Conservation (phyloP, 30 jellyfish, hydroid and myxozoan genomes). For the Pseudorhiza aurosa region DNA sequence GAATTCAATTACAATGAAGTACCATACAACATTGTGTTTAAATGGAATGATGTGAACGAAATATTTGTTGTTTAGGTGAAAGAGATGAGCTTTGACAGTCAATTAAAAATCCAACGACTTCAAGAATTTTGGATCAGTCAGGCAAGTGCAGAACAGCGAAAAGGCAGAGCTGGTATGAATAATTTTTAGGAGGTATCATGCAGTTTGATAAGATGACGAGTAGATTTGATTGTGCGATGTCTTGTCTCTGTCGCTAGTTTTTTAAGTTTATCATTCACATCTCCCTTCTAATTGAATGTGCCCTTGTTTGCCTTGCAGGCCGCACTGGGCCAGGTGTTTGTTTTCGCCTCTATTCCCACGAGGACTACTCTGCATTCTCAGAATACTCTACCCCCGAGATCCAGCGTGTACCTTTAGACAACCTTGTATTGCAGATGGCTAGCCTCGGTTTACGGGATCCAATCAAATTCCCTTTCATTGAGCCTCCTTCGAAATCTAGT, state of each 20-base stretch:
- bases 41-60: too few relatives aligned
- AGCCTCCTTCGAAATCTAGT: conserved; percentile 89
- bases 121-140: conserved; percentile 98
- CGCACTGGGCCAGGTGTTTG: conserved; percentile 99
- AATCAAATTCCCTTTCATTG: conserved; percentile 90
- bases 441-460: conserved; percentile 95
- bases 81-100: conserved; percentile 90
- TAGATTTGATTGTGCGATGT: too few relatives aligned
- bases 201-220: too few relatives aligned
- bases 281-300: too few relatives aligned
- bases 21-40: too few relatives aligned
- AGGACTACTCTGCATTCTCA: conserved; percentile 86
- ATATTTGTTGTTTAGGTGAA: conserved; percentile 75
- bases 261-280: too few relatives aligned
- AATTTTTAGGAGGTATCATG: too few relatives aligned
- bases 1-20: too few relatives aligned
- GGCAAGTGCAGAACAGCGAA: conserved; percentile 99
- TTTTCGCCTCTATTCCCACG: conserved; percentile 92
- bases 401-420: conserved; percentile 95
- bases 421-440: conserved; percentile 93
- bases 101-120: conserved; percentile 84
- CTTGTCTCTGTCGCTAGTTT: too few relatives aligned
- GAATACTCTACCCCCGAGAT: conserved; percentile 98
- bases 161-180: conserved; percentile 99
- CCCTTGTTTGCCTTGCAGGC: conserved; percentile 59